A percentile compares a stretch with the other conserved stretches of the same genome.
phyloP scores from a whole-genome alignment of 2,888 invertebrate genomes.

The Ceramica pisi region DNA sequence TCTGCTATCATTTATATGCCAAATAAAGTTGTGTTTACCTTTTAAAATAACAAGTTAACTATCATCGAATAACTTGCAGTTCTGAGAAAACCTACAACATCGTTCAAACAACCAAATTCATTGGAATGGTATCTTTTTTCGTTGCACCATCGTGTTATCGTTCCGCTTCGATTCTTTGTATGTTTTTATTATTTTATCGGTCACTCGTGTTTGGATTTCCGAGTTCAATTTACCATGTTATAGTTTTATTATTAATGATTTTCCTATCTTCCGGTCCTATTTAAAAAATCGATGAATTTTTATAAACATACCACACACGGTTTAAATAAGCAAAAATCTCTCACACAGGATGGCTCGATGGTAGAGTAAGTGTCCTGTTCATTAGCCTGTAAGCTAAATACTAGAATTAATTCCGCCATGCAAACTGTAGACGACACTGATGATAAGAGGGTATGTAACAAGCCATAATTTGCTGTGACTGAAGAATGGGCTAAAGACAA shows the following conservation, averaged over 20 bases:
- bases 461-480: conserved; percentile 37
- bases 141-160: conserved; percentile 49
- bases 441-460: conserved; percentile 25
- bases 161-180: conserved; percentile 36
- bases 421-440: conserved; percentile 28
- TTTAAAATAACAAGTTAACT: conserved; percentile 17
- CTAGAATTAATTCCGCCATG: conserved; percentile 27
- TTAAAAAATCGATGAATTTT: too few relatives aligned
- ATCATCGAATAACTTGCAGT: conserved; percentile 31
- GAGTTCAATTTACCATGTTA: neutral
- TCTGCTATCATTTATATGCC: conserved; percentile 20
- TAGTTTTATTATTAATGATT: neutral
- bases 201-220: conserved; percentile 32
- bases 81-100: conserved; percentile 42
- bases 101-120: conserved; percentile 45
- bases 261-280: neutral
- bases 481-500: conserved; percentile 31
- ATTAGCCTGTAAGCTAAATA: conserved; percentile 18
- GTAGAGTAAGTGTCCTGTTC: conserved; percentile 17
- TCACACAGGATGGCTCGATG: neutral
- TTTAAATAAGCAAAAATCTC: neutral
- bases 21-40: conserved; percentile 25
- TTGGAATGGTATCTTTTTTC: conserved; percentile 49
- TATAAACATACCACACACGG: too few relatives aligned
- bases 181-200: conserved; percentile 50